Conservation (phyloP, 2,888 invertebrate species). For the Drosophila neonasuta region DNA sequence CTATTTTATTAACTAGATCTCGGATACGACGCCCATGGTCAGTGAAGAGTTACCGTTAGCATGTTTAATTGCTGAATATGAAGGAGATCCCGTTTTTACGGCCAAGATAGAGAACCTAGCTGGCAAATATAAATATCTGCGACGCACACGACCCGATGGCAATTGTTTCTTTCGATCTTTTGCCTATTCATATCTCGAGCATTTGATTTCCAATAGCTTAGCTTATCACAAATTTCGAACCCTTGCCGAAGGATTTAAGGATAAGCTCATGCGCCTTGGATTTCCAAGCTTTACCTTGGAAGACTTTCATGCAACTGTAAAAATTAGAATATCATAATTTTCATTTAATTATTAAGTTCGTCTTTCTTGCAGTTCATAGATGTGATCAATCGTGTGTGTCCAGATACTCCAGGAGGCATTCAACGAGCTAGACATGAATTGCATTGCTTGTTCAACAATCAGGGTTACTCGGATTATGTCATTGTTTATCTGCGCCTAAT, state of each 20-base stretch:
- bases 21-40: constrained; percentile 91
- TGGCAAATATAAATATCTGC: constrained; percentile 90
- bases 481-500: constrained; percentile 95
- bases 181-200: constrained; percentile 96
- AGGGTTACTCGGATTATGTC: constrained; percentile 96
- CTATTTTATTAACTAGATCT: constrained; percentile 85
- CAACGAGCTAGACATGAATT: constrained; percentile 87
- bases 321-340: constrained; percentile 8
- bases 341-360: fast-evolving
- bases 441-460: constrained; percentile 94
- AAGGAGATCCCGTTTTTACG: constrained; percentile 91
- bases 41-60: constrained; percentile 89
- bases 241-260: constrained; percentile 93
- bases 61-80: constrained; percentile 92
- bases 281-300: constrained; percentile 98
- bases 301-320: constrained; percentile 97
- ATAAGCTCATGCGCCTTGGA: constrained; percentile 92
- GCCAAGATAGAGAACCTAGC: constrained; percentile 91
- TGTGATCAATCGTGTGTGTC: constrained; percentile 90
- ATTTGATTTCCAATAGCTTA: constrained; percentile 90
- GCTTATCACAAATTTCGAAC: constrained; percentile 93
- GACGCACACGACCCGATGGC: constrained; percentile 97
- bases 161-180: constrained; percentile 99
- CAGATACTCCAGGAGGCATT: constrained; percentile 77
- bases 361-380: constrained; percentile 90